These are phyloP conservation scores for Mormyrus proboscirostris DNA, from an alignment of 2,797 vertebrate genomes.

Conservation along the genomic window DNA sequence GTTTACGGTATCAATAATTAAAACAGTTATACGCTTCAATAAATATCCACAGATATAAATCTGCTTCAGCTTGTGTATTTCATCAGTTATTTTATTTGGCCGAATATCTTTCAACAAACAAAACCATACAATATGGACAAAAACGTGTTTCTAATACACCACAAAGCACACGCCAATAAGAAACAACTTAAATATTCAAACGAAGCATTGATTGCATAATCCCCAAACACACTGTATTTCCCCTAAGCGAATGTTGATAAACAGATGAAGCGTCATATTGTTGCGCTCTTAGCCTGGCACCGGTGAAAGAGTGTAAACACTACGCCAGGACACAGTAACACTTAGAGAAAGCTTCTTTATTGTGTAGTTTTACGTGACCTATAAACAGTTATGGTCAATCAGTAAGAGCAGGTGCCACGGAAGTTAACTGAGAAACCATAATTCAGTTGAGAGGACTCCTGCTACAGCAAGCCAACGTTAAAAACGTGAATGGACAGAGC, in stretches of 20 bases:
- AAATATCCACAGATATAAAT: not conserved
- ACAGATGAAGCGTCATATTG: not conserved
- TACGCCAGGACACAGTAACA: not conserved
- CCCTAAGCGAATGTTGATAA: not conserved
- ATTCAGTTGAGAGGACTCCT: not conserved
- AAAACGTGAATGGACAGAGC: not conserved
- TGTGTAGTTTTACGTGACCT: slow-evolving; percentile 5
- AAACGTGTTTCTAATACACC: not conserved
- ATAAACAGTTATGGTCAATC: not conserved
- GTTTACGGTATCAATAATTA: not conserved
- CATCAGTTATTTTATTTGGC: not conserved
- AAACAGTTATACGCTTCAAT: not conserved
- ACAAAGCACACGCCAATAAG: not conserved
- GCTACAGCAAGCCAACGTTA: not conserved
- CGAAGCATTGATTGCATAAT: not conserved
- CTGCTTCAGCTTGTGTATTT: not conserved
- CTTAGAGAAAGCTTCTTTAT: not conserved
- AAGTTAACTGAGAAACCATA: not conserved
- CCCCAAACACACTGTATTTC: not conserved
- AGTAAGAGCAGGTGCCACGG: not conserved
- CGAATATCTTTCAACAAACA: not conserved
- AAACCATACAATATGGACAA: not conserved
- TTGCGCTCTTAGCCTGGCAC: not conserved
- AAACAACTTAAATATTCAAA: not conserved
- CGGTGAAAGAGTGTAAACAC: not conserved